Conservation (phyloP, 2,797 vertebrate species). For the Graptemys geographica region DNA sequence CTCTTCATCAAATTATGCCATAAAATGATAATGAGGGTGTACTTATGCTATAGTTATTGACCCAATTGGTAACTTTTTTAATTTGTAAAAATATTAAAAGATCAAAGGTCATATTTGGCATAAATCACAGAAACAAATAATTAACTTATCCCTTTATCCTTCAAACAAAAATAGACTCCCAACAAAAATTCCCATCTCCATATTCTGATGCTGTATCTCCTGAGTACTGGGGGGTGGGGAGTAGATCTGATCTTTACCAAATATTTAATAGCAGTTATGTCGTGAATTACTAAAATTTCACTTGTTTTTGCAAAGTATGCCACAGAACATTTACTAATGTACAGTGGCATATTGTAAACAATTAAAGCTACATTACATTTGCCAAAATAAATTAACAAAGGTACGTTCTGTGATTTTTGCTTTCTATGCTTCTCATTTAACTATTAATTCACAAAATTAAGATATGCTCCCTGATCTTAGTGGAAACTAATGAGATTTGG, state of each 20-base stretch:
- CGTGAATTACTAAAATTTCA: not conserved
- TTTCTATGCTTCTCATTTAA: not conserved
- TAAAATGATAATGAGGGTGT: not conserved
- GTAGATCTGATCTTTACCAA: not conserved
- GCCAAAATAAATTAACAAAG: not conserved
- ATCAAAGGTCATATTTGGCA: not conserved
- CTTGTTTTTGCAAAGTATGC: not conserved
- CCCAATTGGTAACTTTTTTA: not conserved
- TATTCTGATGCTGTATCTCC: not conserved
- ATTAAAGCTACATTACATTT: not conserved
- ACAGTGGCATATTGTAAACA: not conserved
- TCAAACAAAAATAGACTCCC: not conserved
- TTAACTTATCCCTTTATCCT: not conserved
- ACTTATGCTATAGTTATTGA: not conserved
- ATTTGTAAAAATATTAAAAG: not conserved
- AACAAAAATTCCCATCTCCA: too few species aligned
- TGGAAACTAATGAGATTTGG: not conserved
- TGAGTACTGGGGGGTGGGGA: not conserved
- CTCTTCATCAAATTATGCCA: not conserved
- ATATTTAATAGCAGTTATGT: not conserved
- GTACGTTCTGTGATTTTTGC: not conserved
- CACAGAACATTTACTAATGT: not conserved
- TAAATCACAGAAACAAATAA: not conserved
- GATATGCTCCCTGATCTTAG: not conserved
- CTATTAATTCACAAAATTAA: not conserved